A percentile compares a stretch with the other conserved stretches of the same genome.
These are phyloP conservation scores for Glomeris maerens DNA, from an alignment of 1,140 invertebrate genomes.

Conservation along the genomic window DNA sequence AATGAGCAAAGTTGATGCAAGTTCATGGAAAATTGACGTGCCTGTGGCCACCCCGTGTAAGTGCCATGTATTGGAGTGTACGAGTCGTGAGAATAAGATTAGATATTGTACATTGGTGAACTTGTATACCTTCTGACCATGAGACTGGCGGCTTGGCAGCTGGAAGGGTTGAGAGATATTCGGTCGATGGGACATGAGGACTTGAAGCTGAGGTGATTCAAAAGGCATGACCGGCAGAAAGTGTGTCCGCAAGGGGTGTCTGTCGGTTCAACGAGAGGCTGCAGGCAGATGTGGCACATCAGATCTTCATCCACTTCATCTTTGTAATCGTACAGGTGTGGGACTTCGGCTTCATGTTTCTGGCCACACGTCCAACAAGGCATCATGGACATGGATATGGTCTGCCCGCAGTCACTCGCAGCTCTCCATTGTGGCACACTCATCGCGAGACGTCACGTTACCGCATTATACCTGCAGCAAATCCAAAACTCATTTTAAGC, in stretches of 20 bases:
- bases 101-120: neutral
- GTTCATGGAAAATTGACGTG: no score
- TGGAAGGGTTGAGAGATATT: conserved; percentile 22
- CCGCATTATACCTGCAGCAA: conserved; percentile 7
- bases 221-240: conserved; percentile 34
- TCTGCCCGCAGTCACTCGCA: neutral
- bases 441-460: neutral
- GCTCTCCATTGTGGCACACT: conserved; percentile 6
- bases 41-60: no score
- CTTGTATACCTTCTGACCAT: conserved; percentile 30
- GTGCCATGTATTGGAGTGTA: no score
- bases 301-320: conserved; percentile 38
- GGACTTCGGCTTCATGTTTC: conserved; percentile 32
- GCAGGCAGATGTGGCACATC: conserved; percentile 38
- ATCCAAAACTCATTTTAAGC: no score
- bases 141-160: conserved; percentile 29
- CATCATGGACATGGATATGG: conserved; percentile 10
- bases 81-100: no score
- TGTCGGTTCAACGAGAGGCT: conserved; percentile 25
- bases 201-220: conserved; percentile 31
- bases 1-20: no score
- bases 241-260: conserved; percentile 40
- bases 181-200: conserved; percentile 30
- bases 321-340: conserved; percentile 38
- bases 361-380: conserved; percentile 35